phyloP scores from a whole-genome alignment of 64 coral and sea anemone genomes.

The Stylophora pistillata region DNA sequence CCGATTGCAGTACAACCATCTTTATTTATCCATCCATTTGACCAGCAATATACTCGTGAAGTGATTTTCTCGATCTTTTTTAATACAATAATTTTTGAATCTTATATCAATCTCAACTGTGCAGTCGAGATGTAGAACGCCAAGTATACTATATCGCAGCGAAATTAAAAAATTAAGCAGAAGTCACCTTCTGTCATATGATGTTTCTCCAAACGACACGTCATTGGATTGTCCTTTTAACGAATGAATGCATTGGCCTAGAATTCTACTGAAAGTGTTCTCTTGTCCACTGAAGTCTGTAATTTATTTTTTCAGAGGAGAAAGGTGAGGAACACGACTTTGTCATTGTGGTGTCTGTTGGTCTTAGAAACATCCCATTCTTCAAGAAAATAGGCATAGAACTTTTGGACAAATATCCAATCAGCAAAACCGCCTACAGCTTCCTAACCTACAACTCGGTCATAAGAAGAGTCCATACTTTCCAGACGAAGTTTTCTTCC shows the following conservation, averaged over 20 bases:
- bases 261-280: too few species aligned
- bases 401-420: conserved; percentile 26
- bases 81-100: too few species aligned
- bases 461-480: neutral
- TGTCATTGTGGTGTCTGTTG: conserved; percentile 11
- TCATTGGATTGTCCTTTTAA: too few species aligned
- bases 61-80: too few species aligned
- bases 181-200: neutral
- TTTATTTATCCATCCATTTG: too few species aligned
- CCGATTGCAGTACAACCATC: too few species aligned
- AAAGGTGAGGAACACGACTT: conserved; percentile 3
- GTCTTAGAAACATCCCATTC: neutral
- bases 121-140: too few species aligned
- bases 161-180: too few species aligned
- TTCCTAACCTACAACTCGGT: conserved; percentile 19
- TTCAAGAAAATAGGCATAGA: conserved; percentile 28
- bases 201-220: neutral
- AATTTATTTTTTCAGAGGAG: neutral
- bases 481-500: conserved; percentile 29
- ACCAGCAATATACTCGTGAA: too few species aligned
- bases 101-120: too few species aligned
- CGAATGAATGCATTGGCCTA: too few species aligned
- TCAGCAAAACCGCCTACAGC: conserved; percentile 13
- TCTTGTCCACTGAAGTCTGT: neutral
- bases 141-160: too few species aligned